Evolutionary conservation across 2,888 invertebrate genomes (phyloP).

Genomic region (Linyphia triangularis): DNA sequence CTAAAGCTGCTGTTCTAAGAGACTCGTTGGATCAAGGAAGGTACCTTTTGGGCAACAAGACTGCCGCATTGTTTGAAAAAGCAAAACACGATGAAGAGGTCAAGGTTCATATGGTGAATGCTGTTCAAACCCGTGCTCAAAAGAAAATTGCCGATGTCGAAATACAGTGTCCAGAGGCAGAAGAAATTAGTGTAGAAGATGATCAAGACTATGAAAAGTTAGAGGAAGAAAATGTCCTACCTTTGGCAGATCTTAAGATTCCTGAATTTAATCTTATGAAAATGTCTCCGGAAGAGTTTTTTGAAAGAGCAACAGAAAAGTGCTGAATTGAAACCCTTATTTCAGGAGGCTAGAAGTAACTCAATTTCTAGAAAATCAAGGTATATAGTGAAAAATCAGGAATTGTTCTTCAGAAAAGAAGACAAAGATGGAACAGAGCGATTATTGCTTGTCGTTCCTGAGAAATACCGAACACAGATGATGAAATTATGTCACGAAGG

Average conservation of each 20-base stretch:
- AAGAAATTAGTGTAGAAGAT: not conserved
- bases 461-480: not conserved
- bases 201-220: not conserved
- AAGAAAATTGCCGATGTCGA: not conserved
- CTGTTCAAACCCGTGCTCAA: conserved; percentile 16
- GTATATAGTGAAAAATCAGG: not conserved
- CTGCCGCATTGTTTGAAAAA: conserved; percentile 25
- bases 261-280: not conserved
- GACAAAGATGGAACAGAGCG: not conserved
- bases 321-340: not conserved
- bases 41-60: conserved; percentile 28
- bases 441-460: conserved; percentile 5
- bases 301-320: not conserved
- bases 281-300: conserved; percentile 10
- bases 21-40: conserved; percentile 16
- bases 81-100: not conserved
- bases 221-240: not conserved
- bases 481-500: conserved; percentile 17
- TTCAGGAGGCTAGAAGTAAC: not conserved
- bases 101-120: conserved; percentile 10
- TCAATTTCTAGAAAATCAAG: not conserved
- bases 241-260: not conserved
- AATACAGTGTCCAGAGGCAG: not conserved
- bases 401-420: conserved; percentile 11
- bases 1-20: conserved; percentile 15